Base-by-base conservation (phyloP, 2,797 vertebrate species). In the Oreortyx pictus region DNA sequence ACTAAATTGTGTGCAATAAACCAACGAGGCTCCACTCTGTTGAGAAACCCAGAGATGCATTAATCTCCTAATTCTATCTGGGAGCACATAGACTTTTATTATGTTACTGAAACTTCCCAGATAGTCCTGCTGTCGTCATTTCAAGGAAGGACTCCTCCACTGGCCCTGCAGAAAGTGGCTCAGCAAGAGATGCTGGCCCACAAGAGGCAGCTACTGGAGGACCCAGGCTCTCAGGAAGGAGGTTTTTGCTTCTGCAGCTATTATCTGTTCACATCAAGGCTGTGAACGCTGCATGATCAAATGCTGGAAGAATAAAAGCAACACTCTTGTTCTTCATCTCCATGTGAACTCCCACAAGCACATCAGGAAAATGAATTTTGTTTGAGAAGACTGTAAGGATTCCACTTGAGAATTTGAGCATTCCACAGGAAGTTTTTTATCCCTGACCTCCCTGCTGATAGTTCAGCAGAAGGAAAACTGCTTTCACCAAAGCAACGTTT, bases 61-160 rank as follows among this genome's bases (percentile, higher is more conserved):
- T 87, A 92, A 91, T 93, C 44, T 88, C 89, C 73, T 96, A 91
- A 97, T 97, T 96, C 95, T 95, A 97, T 97, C 96, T 97, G n/a
- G 61, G 94, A 96, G 82, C 91, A 84, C 76, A 89, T 77, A 86
- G 87, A 31, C 75, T 84, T 93, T 91, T 91, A 97, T 96, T 96
- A 74, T 61, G 57, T 92, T 96, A 61, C 65, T 79, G 95, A 96
- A 96, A 96, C 89, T 82, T 95, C 54, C 89, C 73, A 82, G 70
- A 22, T 56, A 62, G 52, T 70, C 56, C 57, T 92, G 72, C 70
- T 90, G 73, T 57, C 66, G 59, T 92, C 79, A 9, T 61, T 62
- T 35, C 76, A 41, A 73, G 72, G 11, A 67, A 85, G 59, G 78
- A 87, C 35, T 57, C 54, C 70, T 41, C 18, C 11, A 0, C 3